phyloP scores from a whole-genome alignment of 2,797 vertebrate genomes.

The Netta rufina region DNA sequence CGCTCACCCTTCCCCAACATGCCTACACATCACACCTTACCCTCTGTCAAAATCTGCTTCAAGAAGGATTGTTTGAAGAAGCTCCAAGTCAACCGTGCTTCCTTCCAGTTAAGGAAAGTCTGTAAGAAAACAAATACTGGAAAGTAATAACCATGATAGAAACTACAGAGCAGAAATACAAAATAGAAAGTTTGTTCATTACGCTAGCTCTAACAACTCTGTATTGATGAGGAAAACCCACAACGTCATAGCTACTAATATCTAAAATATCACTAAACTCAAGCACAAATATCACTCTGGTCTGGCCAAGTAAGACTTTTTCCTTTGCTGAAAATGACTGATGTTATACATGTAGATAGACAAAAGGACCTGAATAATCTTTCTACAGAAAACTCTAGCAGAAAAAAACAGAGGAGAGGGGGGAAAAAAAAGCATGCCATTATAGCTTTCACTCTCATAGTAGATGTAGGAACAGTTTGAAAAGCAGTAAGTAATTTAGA shows the following conservation, averaged over 20 bases:
- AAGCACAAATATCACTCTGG: neutral
- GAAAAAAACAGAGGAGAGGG: neutral
- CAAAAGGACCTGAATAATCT: neutral
- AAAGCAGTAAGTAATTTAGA: neutral
- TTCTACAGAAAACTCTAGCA: neutral
- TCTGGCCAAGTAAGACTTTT: neutral
- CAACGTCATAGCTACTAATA: neutral
- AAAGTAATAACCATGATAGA: neutral
- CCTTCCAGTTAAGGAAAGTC: constrained; percentile 88
- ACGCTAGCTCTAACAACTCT: neutral
- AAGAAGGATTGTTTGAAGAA: constrained; percentile 99
- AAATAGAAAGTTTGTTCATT: neutral
- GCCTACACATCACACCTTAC: constrained; percentile 44
- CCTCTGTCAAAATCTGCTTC: constrained; percentile 97
- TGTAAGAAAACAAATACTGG: constrained; percentile 49
- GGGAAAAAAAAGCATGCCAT: rapidly evolving
- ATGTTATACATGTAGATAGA: neutral
- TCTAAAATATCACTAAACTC: neutral
- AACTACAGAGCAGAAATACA: neutral
- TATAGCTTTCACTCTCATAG: neutral
- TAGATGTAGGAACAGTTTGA: no score
- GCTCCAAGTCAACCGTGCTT: constrained; percentile 92
- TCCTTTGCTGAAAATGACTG: neutral
- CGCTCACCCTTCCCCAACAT: neutral
- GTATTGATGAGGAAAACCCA: neutral